A percentile compares a stretch with the other conserved stretches of the same genome.
These are phyloP conservation scores for Acanthosepion pharaonis DNA, from an alignment of 2,888 invertebrate genomes.

Conservation along the genomic window DNA sequence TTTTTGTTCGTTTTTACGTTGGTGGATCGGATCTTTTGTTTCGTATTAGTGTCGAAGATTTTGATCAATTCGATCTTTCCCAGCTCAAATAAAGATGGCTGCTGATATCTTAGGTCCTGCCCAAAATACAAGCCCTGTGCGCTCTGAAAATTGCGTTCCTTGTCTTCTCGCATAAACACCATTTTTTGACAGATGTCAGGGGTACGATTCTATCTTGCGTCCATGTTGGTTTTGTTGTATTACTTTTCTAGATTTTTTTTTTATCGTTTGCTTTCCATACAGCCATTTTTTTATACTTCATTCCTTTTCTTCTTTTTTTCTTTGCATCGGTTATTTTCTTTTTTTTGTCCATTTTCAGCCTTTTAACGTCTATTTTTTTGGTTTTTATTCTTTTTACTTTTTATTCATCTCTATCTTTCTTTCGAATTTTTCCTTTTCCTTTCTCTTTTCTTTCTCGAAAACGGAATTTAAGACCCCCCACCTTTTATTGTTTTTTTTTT, in stretches of 20 bases:
- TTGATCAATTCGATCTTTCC: neutral
- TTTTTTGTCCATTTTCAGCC: neutral
- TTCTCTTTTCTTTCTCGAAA: neutral
- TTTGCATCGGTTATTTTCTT: neutral
- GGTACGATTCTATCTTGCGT: neutral
- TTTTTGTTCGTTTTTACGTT: neutral
- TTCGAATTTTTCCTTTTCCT: neutral
- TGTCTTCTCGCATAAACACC: slow-evolving; percentile 7
- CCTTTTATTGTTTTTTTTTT: neutral
- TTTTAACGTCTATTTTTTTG: neutral
- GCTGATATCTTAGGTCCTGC: neutral
- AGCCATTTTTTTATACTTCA: neutral
- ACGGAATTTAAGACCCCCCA: neutral
- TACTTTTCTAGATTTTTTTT: too few relatives aligned
- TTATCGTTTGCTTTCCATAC: neutral
- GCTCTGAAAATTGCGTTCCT: neutral
- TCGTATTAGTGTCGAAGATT: neutral
- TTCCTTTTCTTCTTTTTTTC: neutral
- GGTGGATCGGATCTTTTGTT: neutral
- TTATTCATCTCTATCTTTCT: neutral
- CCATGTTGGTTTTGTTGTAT: neutral
- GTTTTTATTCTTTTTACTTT: neutral
- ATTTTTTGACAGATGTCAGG: neutral
- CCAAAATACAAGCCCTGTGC: neutral
- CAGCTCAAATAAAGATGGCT: neutral